Percentiles rank a stretch among this genome's conserved stretches.
Conservation (phyloP, 2,113 vertebrate species). For the Gallinago paraguaiae region DNA sequence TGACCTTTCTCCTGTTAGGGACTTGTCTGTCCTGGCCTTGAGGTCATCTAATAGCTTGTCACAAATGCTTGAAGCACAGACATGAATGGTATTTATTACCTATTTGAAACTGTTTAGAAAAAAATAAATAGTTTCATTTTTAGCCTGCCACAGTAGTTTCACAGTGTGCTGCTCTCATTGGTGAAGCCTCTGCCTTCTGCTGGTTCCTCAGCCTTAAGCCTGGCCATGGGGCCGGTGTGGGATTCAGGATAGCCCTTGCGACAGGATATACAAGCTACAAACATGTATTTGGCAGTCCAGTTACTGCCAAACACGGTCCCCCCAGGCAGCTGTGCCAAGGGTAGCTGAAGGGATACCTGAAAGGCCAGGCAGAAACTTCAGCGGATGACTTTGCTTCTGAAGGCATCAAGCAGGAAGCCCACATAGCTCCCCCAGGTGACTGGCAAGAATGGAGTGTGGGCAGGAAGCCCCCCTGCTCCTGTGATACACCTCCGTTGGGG, state of each 20-base stretch:
- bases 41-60: neutral
- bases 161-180: neutral
- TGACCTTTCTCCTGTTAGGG: neutral
- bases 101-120: neutral
- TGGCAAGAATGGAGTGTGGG: neutral
- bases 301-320: neutral
- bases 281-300: accelerated
- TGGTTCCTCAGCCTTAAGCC: neutral
- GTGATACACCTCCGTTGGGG: neutral
- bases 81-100: neutral
- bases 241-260: neutral
- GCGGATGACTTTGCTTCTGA: neutral
- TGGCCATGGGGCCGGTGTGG: neutral
- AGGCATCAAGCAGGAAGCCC: neutral
- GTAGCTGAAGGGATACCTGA: neutral
- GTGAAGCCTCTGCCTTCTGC: neutral
- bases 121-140: neutral
- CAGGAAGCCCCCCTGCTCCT: neutral
- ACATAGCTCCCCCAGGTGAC: accelerated
- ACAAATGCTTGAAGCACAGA: neutral
- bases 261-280: neutral
- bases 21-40: neutral
- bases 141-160: neutral
- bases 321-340: neutral
- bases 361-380: neutral